Percentiles rank a stretch among this genome's conserved stretches.
These are phyloP conservation scores for Acestrorhynchus altus DNA, from an alignment of 2,797 vertebrate genomes.

Conservation along the genomic window DNA sequence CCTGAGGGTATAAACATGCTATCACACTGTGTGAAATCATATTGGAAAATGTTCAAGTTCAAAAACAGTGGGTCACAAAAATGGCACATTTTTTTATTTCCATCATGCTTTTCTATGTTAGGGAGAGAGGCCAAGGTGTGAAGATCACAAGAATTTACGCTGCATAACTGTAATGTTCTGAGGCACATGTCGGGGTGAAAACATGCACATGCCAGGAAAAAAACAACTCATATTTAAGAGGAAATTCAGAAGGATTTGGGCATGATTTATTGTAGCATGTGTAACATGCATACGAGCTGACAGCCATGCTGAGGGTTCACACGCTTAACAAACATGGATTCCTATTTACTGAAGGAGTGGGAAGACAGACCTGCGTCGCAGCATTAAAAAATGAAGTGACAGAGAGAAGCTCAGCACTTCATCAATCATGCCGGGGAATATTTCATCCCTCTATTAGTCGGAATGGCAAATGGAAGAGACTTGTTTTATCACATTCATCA, in stretches of 20 bases:
- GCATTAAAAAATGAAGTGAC: slow-evolving; percentile 81
- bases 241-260: slow-evolving; percentile 34
- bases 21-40: slow-evolving; percentile 8
- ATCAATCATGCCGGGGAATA: slow-evolving; percentile 80
- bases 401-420: slow-evolving; percentile 72
- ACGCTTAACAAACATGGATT: slow-evolving; percentile 70
- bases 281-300: slow-evolving; percentile 54
- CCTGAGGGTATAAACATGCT: not conserved
- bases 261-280: slow-evolving; percentile 45
- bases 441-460: slow-evolving; percentile 79
- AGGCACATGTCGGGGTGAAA: not conserved
- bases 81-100: slow-evolving; percentile 10
- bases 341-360: slow-evolving; percentile 76
- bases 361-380: slow-evolving; percentile 63
- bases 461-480: slow-evolving; percentile 78
- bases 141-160: slow-evolving; percentile 39
- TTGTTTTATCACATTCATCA: slow-evolving; percentile 82
- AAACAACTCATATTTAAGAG: slow-evolving; percentile 31
- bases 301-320: slow-evolving; percentile 60
- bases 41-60: not conserved
- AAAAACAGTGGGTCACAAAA: not conserved
- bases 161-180: slow-evolving; percentile 31
- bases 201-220: slow-evolving; percentile 15
- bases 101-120: slow-evolving; percentile 15
- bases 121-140: slow-evolving; percentile 7